Evolutionary conservation across 2,797 vertebrate genomes (phyloP).

Genomic region (Clarias fuscus): DNA sequence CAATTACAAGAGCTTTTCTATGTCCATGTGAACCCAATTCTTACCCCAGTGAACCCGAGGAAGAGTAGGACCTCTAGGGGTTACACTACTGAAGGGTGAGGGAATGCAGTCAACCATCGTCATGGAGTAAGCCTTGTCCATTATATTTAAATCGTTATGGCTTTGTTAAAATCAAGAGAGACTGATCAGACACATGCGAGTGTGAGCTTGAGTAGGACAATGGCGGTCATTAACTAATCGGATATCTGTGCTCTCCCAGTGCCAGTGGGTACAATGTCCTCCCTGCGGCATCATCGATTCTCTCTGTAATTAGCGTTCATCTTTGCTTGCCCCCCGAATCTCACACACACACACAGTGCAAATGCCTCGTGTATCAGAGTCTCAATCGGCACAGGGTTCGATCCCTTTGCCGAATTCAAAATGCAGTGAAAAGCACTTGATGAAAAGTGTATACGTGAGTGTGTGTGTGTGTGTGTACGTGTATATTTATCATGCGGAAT

Average conservation of each 20-base stretch:
- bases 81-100: not conserved
- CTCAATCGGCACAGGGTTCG: not conserved
- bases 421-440: not conserved
- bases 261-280: conserved; percentile 16
- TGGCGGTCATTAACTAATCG: conserved; percentile 13
- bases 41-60: too few relatives aligned
- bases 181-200: not conserved
- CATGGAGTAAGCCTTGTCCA: not conserved
- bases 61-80: not conserved
- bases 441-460: not conserved
- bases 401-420: not conserved
- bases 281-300: conserved; percentile 7
- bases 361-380: not conserved
- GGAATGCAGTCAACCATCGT: not conserved
- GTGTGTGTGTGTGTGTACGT: not conserved
- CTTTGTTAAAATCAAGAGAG: conserved; percentile 7
- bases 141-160: not conserved
- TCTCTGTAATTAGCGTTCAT: conserved; percentile 36
- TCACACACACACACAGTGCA: not conserved
- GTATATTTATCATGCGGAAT: conserved; percentile 1
- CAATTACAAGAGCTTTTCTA: not conserved
- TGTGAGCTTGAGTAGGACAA: conserved; percentile 13
- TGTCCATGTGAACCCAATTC: not conserved
- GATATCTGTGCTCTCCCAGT: not conserved
- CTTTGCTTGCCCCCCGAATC: conserved; percentile 3